These are phyloP conservation scores for Buceros bicornis DNA, from an alignment of 2,797 vertebrate species.

Conservation along the genomic window DNA sequence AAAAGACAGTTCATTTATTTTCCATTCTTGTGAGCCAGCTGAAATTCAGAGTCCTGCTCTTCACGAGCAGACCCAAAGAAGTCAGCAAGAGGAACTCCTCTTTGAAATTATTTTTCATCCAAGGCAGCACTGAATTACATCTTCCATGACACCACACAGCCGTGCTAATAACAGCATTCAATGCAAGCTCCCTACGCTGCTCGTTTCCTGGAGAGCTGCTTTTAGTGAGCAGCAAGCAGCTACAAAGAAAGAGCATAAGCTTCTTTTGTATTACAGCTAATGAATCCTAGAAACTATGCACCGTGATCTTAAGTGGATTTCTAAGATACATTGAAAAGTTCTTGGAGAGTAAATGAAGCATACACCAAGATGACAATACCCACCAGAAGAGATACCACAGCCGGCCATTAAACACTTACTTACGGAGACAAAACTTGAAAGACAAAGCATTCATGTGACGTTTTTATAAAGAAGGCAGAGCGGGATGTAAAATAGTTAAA, in stretches of 20 bases:
- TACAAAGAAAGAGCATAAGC: background rate
- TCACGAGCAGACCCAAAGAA: slow-evolving; percentile 47
- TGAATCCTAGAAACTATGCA: background rate
- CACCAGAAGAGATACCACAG: background rate
- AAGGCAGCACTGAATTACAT: background rate
- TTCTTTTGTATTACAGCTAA: slow-evolving; percentile 7
- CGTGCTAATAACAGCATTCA: background rate
- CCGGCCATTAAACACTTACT: background rate
- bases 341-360: background rate
- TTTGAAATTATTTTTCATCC: slow-evolving; percentile 64
- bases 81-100: slow-evolving; percentile 7
- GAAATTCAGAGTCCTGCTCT: slow-evolving; percentile 23
- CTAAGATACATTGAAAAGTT: background rate
- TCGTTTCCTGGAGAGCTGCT: background rate
- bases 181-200: background rate
- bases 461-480: background rate
- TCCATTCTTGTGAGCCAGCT: slow-evolving; percentile 21
- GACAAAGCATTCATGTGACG: background rate
- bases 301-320: background rate
- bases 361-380: background rate
- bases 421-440: background rate
- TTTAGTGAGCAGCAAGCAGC: background rate
- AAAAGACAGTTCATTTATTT: slow-evolving; percentile 27
- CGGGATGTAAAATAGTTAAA: background rate
- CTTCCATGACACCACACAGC: background rate